Conservation (phyloP, 2,797 vertebrate genomes). For the Silurus aristotelis region DNA sequence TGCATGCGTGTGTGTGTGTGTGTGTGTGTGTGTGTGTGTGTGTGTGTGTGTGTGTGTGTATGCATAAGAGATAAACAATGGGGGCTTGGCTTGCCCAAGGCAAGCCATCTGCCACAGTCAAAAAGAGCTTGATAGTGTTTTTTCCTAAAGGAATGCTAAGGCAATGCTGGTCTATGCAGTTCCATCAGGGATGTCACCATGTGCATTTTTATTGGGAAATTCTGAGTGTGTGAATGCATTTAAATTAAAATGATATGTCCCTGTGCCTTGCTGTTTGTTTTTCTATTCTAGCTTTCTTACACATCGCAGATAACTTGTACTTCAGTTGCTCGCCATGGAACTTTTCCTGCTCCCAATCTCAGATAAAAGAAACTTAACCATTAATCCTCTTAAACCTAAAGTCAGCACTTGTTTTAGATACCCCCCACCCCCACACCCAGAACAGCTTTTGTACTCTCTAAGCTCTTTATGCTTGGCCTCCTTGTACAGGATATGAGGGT, state of each 20-base stretch:
- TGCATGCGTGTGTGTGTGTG: slow-evolving; percentile 26
- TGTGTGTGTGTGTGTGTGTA: slow-evolving; percentile 44
- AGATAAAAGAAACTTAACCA: slow-evolving; percentile 51
- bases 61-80: slow-evolving; percentile 68
- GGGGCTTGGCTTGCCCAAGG: slow-evolving; percentile 73
- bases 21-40: slow-evolving; percentile 14
- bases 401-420: slow-evolving; percentile 43
- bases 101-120: slow-evolving; percentile 77
- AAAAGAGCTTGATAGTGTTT: slow-evolving; percentile 75
- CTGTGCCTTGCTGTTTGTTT: neutral
- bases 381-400: slow-evolving; percentile 52
- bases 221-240: neutral
- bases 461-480: slow-evolving; percentile 32
- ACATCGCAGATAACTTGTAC: neutral
- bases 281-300: neutral
- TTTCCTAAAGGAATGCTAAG: slow-evolving; percentile 75
- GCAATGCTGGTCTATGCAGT: slow-evolving; percentile 71
- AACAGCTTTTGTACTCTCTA: slow-evolving; percentile 21
- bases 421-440: neutral
- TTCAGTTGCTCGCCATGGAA: slow-evolving; percentile 16
- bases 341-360: slow-evolving; percentile 34
- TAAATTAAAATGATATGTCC: slow-evolving; percentile 7
- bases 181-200: slow-evolving; percentile 69
- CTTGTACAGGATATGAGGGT: slow-evolving; percentile 40
- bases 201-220: slow-evolving; percentile 46